phyloP scores from a whole-genome alignment of 2,888 invertebrate species.

The Leptinotarsa rubiginosa region DNA sequence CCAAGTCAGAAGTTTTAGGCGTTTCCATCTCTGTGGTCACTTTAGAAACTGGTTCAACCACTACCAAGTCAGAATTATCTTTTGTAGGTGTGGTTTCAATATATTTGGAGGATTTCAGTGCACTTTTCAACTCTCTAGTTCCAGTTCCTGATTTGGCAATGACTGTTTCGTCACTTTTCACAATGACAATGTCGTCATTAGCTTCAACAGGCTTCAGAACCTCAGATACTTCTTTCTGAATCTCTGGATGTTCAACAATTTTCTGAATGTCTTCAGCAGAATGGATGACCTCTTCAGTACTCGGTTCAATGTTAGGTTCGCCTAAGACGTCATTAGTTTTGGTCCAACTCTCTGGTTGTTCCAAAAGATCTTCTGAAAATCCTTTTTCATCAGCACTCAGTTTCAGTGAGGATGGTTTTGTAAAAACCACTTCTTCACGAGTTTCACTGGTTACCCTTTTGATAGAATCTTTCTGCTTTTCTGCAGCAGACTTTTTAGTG shows the following conservation, averaged over 20 bases:
- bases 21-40: too few relatives aligned
- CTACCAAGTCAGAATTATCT: not conserved
- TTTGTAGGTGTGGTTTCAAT: not conserved
- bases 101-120: not conserved
- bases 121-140: not conserved
- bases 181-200: not conserved
- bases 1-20: not conserved
- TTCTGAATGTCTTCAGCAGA: not conserved
- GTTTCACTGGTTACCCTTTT: not conserved
- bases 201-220: not conserved
- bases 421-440: not conserved
- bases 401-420: not conserved
- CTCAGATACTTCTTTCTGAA: not conserved
- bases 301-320: too few relatives aligned
- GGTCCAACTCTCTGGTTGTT: too few relatives aligned
- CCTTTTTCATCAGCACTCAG: too few relatives aligned
- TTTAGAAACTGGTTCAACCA: too few relatives aligned
- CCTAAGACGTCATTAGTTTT: too few relatives aligned
- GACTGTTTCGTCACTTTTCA: not conserved
- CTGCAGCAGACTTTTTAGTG: not conserved
- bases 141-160: not conserved
- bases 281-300: too few relatives aligned
- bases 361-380: too few relatives aligned
- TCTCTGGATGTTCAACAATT: constrained; percentile 1
- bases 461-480: not conserved